phyloP scores from a whole-genome alignment of 2,113 vertebrate genomes.

The Chrysemys picta region DNA sequence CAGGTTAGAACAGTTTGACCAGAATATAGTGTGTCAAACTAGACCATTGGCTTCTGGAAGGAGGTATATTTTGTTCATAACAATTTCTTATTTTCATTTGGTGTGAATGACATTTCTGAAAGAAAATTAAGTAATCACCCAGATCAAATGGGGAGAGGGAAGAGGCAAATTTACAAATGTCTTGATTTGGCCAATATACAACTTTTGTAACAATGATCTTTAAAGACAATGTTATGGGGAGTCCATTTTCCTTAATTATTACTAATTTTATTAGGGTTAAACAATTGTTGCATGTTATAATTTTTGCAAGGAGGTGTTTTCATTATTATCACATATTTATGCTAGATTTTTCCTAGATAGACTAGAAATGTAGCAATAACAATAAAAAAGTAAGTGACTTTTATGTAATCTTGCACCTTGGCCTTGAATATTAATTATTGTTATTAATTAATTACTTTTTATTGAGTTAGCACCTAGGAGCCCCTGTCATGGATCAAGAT shows the following conservation, averaged over 20 bases:
- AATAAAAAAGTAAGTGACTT: not conserved
- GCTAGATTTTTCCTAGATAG: not conserved
- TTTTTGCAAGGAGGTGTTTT: not conserved
- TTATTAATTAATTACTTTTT: too few species aligned
- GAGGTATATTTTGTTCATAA: not conserved
- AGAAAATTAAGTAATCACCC: not conserved
- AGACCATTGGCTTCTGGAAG: not conserved
- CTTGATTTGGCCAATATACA: not conserved
- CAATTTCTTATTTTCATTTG: not conserved
- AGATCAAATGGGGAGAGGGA: too few species aligned
- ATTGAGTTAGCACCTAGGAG: not conserved
- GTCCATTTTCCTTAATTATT: not conserved
- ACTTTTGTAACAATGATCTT: not conserved
- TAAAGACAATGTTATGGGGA: not conserved
- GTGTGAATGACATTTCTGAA: not conserved
- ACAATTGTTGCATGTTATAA: not conserved
- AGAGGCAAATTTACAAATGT: not conserved
- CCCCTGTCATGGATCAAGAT: not conserved
- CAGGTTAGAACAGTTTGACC: not conserved
- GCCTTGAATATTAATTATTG: not conserved
- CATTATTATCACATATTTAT: accelerated
- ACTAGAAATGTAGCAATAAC: not conserved
- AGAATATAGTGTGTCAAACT: not conserved
- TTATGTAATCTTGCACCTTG: not conserved
- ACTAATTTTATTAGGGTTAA: not conserved